phyloP scores from a whole-genome alignment of 1,140 invertebrate genomes.

The Drosophila busckii region DNA sequence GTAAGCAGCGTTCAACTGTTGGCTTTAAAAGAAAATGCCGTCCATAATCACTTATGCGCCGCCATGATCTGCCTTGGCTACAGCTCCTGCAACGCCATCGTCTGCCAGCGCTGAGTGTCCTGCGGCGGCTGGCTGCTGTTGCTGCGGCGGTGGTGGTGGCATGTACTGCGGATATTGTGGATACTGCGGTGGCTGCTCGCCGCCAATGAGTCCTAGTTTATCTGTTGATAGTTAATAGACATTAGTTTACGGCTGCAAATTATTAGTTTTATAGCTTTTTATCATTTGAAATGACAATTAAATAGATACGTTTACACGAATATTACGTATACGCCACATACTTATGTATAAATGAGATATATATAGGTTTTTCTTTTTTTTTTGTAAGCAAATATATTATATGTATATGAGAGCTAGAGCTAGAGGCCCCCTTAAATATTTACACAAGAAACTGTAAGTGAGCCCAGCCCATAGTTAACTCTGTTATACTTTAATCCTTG shows the following conservation, averaged over 20 bases:
- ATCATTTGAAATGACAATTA: constrained; percentile 54
- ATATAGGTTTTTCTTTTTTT: too few species aligned
- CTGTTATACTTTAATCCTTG: neutral
- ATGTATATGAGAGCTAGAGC: neutral
- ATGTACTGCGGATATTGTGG: constrained; percentile 78
- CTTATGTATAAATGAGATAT: constrained; percentile 21
- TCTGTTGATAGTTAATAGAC: constrained; percentile 31
- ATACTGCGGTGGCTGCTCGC: constrained; percentile 76
- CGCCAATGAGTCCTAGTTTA: constrained; percentile 79
- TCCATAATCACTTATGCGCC: constrained; percentile 58
- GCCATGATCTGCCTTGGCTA: constrained; percentile 35
- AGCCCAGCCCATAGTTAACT: neutral
- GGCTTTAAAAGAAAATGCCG: constrained; percentile 45
- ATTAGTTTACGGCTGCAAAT: neutral
- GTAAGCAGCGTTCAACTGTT: constrained; percentile 29
- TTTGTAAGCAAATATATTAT: constrained; percentile 8
- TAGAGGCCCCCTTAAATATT: neutral
- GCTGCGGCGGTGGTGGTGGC: constrained; percentile 67
- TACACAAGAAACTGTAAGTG: neutral
- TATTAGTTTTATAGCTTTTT: neutral
- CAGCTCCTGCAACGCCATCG: constrained; percentile 29
- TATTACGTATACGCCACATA: constrained; percentile 51
- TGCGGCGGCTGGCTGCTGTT: constrained; percentile 57
- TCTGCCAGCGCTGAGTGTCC: constrained; percentile 66
- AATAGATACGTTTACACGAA: constrained; percentile 52